Evolutionary conservation across 1,140 invertebrate genomes (phyloP).

Genomic region (Cepaea nemoralis): DNA sequence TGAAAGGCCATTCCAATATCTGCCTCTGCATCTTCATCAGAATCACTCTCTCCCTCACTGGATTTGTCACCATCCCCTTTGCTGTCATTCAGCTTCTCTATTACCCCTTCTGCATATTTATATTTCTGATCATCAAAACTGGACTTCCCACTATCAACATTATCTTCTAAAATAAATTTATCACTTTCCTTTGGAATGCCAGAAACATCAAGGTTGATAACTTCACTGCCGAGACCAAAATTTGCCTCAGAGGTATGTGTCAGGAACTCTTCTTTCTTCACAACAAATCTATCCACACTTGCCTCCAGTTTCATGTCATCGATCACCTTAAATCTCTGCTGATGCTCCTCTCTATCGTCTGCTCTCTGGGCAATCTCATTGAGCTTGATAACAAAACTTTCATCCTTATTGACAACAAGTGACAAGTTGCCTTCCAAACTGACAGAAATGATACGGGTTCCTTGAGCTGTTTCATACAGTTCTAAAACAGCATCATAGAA

Average conservation of each 20-base stretch:
- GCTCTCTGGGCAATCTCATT: slow-evolving; percentile 50
- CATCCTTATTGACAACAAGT: slow-evolving; percentile 47
- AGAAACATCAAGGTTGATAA: slow-evolving; percentile 29
- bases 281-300: slow-evolving; percentile 12
- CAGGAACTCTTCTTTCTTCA: slow-evolving; percentile 36
- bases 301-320: slow-evolving; percentile 21
- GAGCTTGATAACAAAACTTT: slow-evolving; percentile 46
- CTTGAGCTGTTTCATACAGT: slow-evolving; percentile 46
- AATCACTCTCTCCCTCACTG: slow-evolving; percentile 33
- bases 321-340: slow-evolving; percentile 18
- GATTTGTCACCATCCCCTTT: slow-evolving; percentile 35
- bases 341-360: slow-evolving; percentile 41
- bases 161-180: not conserved
- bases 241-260: not conserved
- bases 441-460: slow-evolving; percentile 44
- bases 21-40: slow-evolving; percentile 8
- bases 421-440: slow-evolving; percentile 47
- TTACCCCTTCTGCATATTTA: slow-evolving; percentile 3
- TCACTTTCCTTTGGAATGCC: slow-evolving; percentile 19
- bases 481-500: slow-evolving; percentile 51
- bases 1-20: slow-evolving; percentile 8
- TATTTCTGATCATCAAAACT: slow-evolving; percentile 18
- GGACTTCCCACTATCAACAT: not conserved
- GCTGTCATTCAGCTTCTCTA: slow-evolving; percentile 21
- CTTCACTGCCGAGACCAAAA: slow-evolving; percentile 16